A percentile compares a stretch with the other conserved stretches of the same genome.
Conservation (phyloP, 1,140 invertebrate genomes). For the Lysiphlebus fabarum region DNA sequence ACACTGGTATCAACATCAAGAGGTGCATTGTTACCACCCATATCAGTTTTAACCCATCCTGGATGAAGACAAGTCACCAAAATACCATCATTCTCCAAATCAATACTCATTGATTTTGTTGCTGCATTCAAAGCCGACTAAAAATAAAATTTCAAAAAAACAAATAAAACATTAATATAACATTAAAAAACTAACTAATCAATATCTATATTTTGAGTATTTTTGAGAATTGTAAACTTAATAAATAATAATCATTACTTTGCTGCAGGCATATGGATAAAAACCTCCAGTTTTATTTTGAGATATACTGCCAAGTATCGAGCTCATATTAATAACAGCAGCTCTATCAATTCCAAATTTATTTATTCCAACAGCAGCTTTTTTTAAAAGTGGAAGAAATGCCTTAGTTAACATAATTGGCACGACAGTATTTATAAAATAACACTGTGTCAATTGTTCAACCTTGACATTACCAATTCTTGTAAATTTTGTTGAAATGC, state of each 20-base stretch:
- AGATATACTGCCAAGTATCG: conserved; percentile 75
- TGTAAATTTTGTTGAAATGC: conserved; percentile 70
- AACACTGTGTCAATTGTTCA: conserved; percentile 68
- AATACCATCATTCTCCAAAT: conserved; percentile 75
- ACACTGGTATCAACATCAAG: conserved; percentile 67
- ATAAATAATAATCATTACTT: conserved; percentile 56
- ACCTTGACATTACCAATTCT: conserved; percentile 67
- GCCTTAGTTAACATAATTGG: conserved; percentile 81
- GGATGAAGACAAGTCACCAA: conserved; percentile 76
- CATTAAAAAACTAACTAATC: too few species aligned
- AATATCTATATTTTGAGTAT: too few species aligned
- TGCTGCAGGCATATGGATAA: conserved; percentile 82
- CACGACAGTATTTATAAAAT: conserved; percentile 73
- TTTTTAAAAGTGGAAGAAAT: conserved; percentile 70
- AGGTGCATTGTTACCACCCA: conserved; percentile 79
- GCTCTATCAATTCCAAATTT: conserved; percentile 64
- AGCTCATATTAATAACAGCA: conserved; percentile 80
- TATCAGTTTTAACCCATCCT: conserved; percentile 87
- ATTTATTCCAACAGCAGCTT: conserved; percentile 58
- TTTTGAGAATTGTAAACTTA: conserved; percentile 3
- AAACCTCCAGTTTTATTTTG: conserved; percentile 71
- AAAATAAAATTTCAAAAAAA: conserved; percentile 8
- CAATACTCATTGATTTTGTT: conserved; percentile 79
- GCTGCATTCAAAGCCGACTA: conserved; percentile 83
- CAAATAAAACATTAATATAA: too few species aligned